A percentile compares a stretch with the other conserved stretches of the same genome.
phyloP scores from a whole-genome alignment of 2,888 invertebrate genomes.

The Apotomis capreana region DNA sequence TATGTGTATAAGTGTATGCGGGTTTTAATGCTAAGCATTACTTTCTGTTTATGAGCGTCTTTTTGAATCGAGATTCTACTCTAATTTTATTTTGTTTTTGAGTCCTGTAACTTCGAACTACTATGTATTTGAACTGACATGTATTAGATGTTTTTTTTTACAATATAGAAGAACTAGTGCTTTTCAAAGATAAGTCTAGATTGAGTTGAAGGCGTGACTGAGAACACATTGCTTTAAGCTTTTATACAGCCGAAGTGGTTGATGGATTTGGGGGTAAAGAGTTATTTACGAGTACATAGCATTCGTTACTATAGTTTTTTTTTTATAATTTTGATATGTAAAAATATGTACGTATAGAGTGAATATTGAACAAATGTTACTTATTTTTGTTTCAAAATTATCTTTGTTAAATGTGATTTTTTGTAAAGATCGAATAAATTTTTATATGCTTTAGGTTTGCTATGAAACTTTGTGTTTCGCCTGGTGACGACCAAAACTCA shows the following conservation, averaged over 20 bases:
- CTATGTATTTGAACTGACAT: too few relatives aligned
- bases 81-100: too few relatives aligned
- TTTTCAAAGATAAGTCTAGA: not conserved
- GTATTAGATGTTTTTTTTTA: too few relatives aligned
- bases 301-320: slow-evolving; percentile 30
- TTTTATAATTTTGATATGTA: slow-evolving; percentile 41
- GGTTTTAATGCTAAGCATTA: too few relatives aligned
- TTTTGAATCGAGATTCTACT: too few relatives aligned
- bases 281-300: slow-evolving; percentile 28
- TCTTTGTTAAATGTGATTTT: not conserved
- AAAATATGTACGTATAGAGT: slow-evolving; percentile 33
- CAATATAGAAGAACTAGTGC: too few relatives aligned
- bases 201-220: not conserved
- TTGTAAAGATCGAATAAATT: slow-evolving; percentile 7
- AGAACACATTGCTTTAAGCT: not conserved
- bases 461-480: slow-evolving; percentile 12
- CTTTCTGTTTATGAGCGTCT: too few relatives aligned
- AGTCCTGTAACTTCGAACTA: too few relatives aligned
- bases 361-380: slow-evolving; percentile 19
- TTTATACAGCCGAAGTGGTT: not conserved
- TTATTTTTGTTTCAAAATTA: slow-evolving; percentile 9
- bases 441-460: slow-evolving; percentile 25
- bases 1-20: too few relatives aligned
- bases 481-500: not conserved
- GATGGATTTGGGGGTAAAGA: not conserved